Evolutionary conservation across 1,140 invertebrate genomes (phyloP).

Genomic region (Sycophila sp.): DNA sequence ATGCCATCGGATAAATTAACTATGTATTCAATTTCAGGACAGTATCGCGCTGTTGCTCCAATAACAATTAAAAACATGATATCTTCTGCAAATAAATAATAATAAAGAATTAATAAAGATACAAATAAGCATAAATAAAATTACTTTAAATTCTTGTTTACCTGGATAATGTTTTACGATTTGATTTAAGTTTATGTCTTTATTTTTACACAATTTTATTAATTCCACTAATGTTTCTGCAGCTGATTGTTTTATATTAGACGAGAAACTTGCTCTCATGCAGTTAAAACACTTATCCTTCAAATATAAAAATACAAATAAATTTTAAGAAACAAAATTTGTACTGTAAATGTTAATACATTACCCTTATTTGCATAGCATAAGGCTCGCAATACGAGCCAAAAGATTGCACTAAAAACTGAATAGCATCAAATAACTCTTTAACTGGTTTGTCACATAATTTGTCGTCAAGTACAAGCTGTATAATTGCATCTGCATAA

Average conservation of each 20-base stretch:
- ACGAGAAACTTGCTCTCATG: neutral
- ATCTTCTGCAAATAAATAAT: slow-evolving; percentile 11
- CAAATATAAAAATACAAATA: slow-evolving; percentile 9
- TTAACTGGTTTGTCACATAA: slow-evolving; percentile 24
- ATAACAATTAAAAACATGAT: slow-evolving; percentile 10
- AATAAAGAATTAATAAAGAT: neutral
- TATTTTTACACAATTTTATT: neutral
- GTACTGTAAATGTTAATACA: no score
- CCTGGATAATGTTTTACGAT: neutral
- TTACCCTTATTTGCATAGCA: slow-evolving; percentile 44
- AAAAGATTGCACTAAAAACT: slow-evolving; percentile 47
- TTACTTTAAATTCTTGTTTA: slow-evolving; percentile 2
- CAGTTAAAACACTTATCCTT: slow-evolving; percentile 19
- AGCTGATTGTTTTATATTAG: neutral
- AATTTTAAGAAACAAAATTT: neutral
- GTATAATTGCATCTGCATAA: no score
- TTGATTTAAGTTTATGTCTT: slow-evolving; percentile 17
- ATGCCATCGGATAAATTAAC: slow-evolving; percentile 4
- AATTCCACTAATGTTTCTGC: slow-evolving; percentile 13
- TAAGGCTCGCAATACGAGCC: slow-evolving; percentile 42
- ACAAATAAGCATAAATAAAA: neutral
- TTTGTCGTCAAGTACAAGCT: no score
- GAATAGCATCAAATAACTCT: slow-evolving; percentile 44
- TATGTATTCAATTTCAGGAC: slow-evolving; percentile 6
- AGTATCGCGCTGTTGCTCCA: slow-evolving; percentile 37